Base-by-base conservation (phyloP, 92 coral and sea anemone genomes). In the Bergia puertoricense region DNA sequence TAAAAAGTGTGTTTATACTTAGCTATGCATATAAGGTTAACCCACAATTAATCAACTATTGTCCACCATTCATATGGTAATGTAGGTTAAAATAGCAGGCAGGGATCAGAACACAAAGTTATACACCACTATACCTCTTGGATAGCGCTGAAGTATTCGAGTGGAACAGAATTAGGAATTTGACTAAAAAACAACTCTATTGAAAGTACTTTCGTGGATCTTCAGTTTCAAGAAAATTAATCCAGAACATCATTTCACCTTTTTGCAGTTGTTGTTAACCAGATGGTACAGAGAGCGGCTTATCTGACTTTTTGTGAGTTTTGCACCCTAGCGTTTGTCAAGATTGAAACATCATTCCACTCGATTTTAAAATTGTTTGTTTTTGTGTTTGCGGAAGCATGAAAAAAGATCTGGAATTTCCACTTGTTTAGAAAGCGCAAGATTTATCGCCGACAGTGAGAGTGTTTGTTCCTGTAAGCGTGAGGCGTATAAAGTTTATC, bases 11-110 rank as follows among this genome's bases (percentile, higher is more conserved):
- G 87, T 71, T 84, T 84, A 84, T 30, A 84, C 87, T 84, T 84
- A 89, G 92, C 90, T 82, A 92, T 92, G 94, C 94, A 86, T 85
- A 92, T 89, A 88, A 89, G 86, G 94, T 76, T 88, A 89, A 89
- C 85, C 88, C 82, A 89, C 94, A 92, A 92, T 89, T 89, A 92
- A 92, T 92, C 90, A 92, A 86, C 85, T 86, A 86, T 81, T 86
- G 92, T 85, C 41, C 75, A 66, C 88, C 75, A 89, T 92, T 92
- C 94, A 92, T 92, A 92, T 92, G 91, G 78, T 92, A 92, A 92
- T 92, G 83, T 13, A 82, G 90, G 93, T 84, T 89, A 74, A 76
- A 89, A 77, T 68, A 84, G 78, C 87, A 74, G 79, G 66, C 79
- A 84, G 41, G 39, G 67, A 68, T 84, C 77, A 23, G 37, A 68